Evolutionary conservation across 2,113 vertebrate genomes (phyloP).

Genomic region (Tinamus guttatus): DNA sequence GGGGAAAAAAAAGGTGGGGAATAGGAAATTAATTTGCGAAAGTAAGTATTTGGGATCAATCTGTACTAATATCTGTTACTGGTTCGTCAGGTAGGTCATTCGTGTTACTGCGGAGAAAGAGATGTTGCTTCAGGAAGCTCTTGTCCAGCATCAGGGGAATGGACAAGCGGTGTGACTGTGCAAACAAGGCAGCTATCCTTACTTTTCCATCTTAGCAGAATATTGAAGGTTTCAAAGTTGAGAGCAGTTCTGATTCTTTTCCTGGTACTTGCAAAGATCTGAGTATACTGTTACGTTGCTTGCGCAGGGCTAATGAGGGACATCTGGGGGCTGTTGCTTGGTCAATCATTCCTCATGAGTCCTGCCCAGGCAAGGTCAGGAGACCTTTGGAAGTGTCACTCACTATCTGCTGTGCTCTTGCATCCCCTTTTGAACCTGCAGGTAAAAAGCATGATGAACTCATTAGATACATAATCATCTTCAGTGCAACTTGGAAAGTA

Average conservation of each 20-base stretch:
- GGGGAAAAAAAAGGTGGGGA: not conserved
- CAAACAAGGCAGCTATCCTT: not conserved
- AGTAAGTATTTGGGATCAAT: not conserved
- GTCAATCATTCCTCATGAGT: fast-evolving
- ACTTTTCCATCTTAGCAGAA: not conserved
- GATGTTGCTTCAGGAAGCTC: not conserved
- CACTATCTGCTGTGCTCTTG: not conserved
- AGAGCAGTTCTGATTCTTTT: not conserved
- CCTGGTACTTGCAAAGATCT: not conserved
- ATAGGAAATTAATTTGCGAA: not conserved
- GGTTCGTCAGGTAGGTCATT: not conserved
- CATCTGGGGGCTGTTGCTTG: not conserved
- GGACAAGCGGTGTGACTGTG: no score
- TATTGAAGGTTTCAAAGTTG: not conserved
- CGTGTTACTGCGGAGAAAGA: not conserved
- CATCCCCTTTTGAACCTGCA: not conserved
- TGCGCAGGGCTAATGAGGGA: not conserved
- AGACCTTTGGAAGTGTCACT: not conserved
- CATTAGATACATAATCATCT: not conserved
- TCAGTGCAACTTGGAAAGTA: not conserved
- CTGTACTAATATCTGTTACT: not conserved
- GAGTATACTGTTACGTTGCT: not conserved
- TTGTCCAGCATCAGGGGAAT: not conserved
- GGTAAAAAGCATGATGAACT: not conserved
- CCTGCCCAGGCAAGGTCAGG: not conserved